These are phyloP conservation scores for Aleiodes alternator DNA, from an alignment of 2,888 invertebrate genomes.

Conservation along the genomic window DNA sequence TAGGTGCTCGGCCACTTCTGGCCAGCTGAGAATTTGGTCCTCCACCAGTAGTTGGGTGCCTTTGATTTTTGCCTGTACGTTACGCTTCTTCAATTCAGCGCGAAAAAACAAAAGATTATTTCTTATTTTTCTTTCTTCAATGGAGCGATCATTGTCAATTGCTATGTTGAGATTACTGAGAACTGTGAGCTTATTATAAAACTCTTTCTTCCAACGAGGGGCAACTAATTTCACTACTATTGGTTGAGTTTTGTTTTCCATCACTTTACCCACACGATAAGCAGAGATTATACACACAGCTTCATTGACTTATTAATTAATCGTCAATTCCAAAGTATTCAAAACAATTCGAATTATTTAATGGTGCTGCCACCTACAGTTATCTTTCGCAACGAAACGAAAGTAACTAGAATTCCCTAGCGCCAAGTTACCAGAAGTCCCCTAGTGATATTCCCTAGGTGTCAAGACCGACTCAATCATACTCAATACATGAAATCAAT, in stretches of 20 bases:
- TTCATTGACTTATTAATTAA: no score
- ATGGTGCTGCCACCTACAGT: no score
- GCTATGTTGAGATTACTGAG: not conserved
- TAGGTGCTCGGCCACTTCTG: not conserved
- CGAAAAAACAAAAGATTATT: not conserved
- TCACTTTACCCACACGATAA: not conserved
- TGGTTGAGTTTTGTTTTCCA: not conserved
- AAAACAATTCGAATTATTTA: no score
- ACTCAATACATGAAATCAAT: no score
- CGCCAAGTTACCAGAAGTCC: no score
- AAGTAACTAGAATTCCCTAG: no score
- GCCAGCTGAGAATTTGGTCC: not conserved
- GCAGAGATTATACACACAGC: not conserved
- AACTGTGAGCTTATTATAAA: not conserved
- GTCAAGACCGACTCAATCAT: no score
- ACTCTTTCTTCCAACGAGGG: conserved; percentile 4
- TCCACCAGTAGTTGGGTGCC: not conserved
- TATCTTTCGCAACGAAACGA: no score
- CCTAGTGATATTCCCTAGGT: no score
- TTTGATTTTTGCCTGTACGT: not conserved
- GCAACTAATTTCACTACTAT: not conserved
- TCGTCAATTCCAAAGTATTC: no score
- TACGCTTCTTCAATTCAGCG: not conserved
- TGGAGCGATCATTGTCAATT: conserved; percentile 1
- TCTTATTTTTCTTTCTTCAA: conserved; percentile 7